Conservation (phyloP, 1,140 invertebrate species). For the Dendroctonus ponderosae region DNA sequence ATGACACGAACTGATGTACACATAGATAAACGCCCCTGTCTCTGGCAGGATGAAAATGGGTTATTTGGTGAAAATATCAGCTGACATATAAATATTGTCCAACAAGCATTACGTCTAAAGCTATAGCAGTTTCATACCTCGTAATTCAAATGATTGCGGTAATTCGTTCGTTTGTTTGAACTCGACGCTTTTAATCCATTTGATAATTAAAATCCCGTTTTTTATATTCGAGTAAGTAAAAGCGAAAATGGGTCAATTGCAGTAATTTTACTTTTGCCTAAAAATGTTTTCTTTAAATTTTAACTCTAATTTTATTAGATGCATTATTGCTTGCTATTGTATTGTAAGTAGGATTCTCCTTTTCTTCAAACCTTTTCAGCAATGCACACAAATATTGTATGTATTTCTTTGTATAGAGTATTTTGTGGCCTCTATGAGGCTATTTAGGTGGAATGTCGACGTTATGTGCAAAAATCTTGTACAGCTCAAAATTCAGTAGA, state of each 20-base stretch:
- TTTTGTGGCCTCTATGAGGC: too few species aligned
- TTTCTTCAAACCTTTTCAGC: too few species aligned
- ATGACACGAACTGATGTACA: slow-evolving; percentile 18
- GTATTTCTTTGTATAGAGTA: too few species aligned
- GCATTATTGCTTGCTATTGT: neutral
- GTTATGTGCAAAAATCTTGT: too few species aligned
- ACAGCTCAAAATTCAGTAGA: too few species aligned
- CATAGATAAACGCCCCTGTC: slow-evolving; percentile 6
- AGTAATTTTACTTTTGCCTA: neutral
- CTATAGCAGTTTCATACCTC: slow-evolving; percentile 15
- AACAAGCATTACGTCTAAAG: slow-evolving; percentile 10
- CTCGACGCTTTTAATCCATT: slow-evolving; percentile 2
- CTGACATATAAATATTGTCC: slow-evolving; percentile 11
- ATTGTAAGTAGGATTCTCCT: neutral
- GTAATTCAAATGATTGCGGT: slow-evolving; percentile 12
- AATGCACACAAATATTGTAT: too few species aligned
- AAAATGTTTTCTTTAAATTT: neutral
- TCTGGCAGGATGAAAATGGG: slow-evolving; percentile 4
- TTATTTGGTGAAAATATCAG: slow-evolving; percentile 11
- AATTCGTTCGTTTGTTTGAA: slow-evolving; percentile 10
- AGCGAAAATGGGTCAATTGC: too few species aligned
- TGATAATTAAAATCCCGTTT: neutral
- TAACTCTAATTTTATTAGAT: neutral
- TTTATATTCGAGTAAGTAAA: neutral
- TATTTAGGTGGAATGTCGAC: too few species aligned